phyloP scores from a whole-genome alignment of 2,113 vertebrate genomes.

The Chloropsis hardwickii region DNA sequence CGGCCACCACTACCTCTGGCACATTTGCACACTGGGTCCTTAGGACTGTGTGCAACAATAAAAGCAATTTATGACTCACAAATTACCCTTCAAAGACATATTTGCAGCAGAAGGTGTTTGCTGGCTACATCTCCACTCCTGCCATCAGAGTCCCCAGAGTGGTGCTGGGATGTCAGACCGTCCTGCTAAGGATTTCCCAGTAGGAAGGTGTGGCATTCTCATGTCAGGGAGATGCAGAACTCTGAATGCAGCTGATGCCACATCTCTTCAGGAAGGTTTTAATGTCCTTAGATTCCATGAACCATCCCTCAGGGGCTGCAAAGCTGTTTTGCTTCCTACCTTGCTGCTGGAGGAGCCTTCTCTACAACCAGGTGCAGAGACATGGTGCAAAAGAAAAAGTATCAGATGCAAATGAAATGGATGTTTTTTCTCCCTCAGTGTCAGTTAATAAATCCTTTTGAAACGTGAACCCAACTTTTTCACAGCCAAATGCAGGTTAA shows the following conservation, averaged over 20 bases:
- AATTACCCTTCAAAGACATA: neutral
- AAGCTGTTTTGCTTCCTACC: neutral
- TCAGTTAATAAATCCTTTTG: neutral
- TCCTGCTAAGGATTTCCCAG: neutral
- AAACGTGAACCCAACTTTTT: neutral
- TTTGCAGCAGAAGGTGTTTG: neutral
- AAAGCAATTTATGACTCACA: neutral
- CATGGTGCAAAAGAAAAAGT: neutral
- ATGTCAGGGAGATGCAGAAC: neutral
- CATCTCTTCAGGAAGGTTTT: neutral
- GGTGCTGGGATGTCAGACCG: neutral
- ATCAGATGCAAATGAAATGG: neutral
- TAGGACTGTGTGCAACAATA: neutral
- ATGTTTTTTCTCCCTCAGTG: neutral
- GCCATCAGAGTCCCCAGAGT: accelerated
- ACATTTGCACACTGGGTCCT: neutral
- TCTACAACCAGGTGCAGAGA: neutral
- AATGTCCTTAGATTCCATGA: neutral
- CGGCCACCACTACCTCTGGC: neutral
- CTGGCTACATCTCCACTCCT: neutral
- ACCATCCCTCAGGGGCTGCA: neutral
- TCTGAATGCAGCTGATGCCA: neutral
- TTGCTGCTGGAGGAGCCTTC: neutral
- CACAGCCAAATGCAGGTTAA: neutral
- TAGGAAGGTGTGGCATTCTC: neutral